Base-by-base conservation (phyloP, 1,140 invertebrate species). In the Planococcus citri region DNA sequence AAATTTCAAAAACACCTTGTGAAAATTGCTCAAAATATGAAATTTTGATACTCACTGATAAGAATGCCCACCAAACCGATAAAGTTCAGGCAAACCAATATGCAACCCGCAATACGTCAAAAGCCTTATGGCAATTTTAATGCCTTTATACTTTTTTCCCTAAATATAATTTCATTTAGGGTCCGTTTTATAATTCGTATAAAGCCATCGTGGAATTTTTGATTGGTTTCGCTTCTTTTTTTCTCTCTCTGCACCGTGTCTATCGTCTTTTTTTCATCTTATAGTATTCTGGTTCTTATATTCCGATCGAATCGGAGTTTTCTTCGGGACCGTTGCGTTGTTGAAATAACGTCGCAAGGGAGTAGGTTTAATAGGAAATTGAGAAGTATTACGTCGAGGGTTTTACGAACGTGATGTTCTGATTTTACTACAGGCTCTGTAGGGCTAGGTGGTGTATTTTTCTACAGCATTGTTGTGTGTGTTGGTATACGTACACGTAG, bases 371-470 rank as follows among this genome's bases (percentile, higher is more conserved):
- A 51, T 51, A 9, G 41, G 41, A 51, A 51, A 51, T 51, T 51
- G 41, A 51, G 41, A 51, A 51, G 41, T 51, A 51, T 51, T 51
- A 51, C 41, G 41, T 51, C n/a, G 41, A 51, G 41, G 41, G 41
- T 20, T 33, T 51, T 51, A 51, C n/a, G 41, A 51, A 51, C 41
- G 41, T 51, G 10, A 51, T 51, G n/a, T 51, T 51, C 41, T 51
- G 41, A 51, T 51, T 51, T 51, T 51, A n/a, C 17, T 2, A 33
- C 4, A 33, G 29, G 12, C 29, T 33, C 3, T 33, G 12, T 12
- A 12, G 29, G 29, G 3, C 29, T 12, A 12, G 4, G 29, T 33
- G 12, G 29, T n/a, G n/a, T n/a, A n/a, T n/a, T n/a, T n/a, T n/a
- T n/a, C n/a, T n/a, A n/a, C n/a, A n/a, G n/a, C n/a, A n/a, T n/a